These are phyloP conservation scores for Syngnathus scovelli DNA, from an alignment of 2,113 vertebrate genomes.

Conservation along the genomic window DNA sequence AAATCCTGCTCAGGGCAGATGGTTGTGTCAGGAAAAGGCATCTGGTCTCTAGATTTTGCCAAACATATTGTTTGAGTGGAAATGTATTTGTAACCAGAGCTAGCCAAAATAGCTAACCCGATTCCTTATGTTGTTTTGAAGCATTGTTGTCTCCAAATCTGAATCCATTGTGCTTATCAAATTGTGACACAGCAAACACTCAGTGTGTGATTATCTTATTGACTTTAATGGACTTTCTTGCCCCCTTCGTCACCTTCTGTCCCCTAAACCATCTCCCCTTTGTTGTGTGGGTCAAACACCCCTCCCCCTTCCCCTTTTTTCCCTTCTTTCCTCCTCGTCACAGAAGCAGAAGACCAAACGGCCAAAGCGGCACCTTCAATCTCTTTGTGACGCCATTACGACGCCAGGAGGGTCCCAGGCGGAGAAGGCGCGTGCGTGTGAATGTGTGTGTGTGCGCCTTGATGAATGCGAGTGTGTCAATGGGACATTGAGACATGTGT, in stretches of 20 bases:
- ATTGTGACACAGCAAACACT: background rate
- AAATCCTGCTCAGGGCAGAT: no score
- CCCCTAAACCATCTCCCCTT: slow-evolving; percentile 15
- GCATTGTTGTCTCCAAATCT: no score
- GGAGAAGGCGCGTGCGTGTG: slow-evolving; percentile 24
- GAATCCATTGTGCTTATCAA: background rate
- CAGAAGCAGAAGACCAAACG: background rate
- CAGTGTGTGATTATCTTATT: background rate
- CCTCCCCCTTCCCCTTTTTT: background rate
- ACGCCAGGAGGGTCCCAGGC: slow-evolving; percentile 1
- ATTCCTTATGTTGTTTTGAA: no score
- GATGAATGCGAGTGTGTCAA: slow-evolving; percentile 50
- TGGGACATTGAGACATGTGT: slow-evolving; percentile 71
- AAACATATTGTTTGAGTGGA: no score
- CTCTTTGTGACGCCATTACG: no score
- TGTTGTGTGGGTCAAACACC: slow-evolving; percentile 26
- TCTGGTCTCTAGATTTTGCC: no score
- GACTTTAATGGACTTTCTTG: slow-evolving; percentile 33
- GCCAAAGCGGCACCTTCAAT: slow-evolving; percentile 5
- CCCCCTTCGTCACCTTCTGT: background rate
- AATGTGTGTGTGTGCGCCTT: slow-evolving; percentile 36
- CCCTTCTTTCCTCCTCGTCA: background rate
- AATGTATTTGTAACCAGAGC: no score
- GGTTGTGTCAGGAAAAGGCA: no score
- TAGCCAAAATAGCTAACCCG: no score